Evolutionary conservation across 2,888 invertebrate species (phyloP).

Genomic region (Sinotaia quadrata): DNA sequence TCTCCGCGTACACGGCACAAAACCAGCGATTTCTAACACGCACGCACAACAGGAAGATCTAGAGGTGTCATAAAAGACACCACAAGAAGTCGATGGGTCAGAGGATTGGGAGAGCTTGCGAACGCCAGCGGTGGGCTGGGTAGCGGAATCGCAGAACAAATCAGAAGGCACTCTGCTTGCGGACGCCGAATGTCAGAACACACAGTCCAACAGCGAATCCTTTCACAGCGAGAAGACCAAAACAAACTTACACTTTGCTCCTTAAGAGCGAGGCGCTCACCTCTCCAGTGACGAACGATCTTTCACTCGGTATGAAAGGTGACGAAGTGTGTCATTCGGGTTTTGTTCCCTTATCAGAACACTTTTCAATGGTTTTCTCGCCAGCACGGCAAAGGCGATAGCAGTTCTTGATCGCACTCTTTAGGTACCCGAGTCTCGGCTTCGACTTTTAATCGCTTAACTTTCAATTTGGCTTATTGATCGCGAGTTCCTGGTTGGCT

Average conservation of each 20-base stretch:
- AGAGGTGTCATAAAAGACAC: no score
- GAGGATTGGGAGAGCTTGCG: no score
- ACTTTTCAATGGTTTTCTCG: neutral
- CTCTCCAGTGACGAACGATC: neutral
- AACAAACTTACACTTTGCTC: neutral
- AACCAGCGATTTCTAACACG: no score
- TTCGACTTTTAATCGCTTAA: constrained; percentile 19
- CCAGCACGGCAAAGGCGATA: neutral
- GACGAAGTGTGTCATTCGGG: constrained; percentile 17
- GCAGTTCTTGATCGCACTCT: constrained; percentile 1
- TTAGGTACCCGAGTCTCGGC: neutral
- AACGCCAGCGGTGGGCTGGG: no score
- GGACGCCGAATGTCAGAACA: no score
- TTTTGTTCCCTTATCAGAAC: constrained; percentile 27
- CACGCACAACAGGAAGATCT: no score
- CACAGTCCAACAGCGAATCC: no score
- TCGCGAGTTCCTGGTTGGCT: constrained; percentile 16
- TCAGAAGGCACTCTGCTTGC: no score
- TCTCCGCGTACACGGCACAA: no score
- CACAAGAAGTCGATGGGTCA: no score
- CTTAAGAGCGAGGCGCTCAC: neutral
- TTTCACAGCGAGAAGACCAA: no score
- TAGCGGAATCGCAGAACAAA: no score
- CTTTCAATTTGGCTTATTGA: constrained; percentile 24
- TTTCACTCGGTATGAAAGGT: neutral